These are phyloP conservation scores for Acipenser ruthenus DNA, from an alignment of 2,797 vertebrate genomes.

Conservation along the genomic window DNA sequence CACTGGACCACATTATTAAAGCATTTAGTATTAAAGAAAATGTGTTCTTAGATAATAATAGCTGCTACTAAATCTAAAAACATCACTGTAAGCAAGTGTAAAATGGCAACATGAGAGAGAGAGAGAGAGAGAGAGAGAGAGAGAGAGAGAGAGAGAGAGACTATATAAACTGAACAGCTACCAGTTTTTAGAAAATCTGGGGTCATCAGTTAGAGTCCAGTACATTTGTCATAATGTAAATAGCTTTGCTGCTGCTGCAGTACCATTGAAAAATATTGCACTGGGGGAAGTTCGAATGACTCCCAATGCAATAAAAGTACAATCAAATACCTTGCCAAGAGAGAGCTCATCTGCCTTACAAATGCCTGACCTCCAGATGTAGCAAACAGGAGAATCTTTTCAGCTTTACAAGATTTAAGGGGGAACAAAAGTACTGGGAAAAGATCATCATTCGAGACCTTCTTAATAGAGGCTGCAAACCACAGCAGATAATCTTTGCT, in stretches of 20 bases:
- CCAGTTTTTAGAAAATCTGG: too few relatives aligned
- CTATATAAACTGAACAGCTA: too few relatives aligned
- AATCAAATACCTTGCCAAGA: constrained; percentile 29
- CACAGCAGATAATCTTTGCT: constrained; percentile 31
- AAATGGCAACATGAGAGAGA: too few relatives aligned
- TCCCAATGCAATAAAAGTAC: not conserved
- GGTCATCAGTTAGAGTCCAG: not conserved
- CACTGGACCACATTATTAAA: too few relatives aligned
- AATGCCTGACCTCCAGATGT: constrained; percentile 19
- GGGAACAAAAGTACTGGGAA: constrained; percentile 22
- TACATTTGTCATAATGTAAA: not conserved
- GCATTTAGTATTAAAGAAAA: too few relatives aligned
- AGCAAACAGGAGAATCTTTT: constrained; percentile 27
- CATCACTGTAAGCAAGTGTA: too few relatives aligned
- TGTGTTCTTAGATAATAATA: too few relatives aligned
- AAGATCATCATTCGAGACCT: constrained; percentile 14
- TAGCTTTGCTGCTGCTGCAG: not conserved
- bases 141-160: too few relatives aligned
- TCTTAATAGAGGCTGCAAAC: constrained; percentile 15
- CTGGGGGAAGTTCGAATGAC: not conserved
- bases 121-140: too few relatives aligned
- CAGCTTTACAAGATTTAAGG: constrained; percentile 29
- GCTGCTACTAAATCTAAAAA: too few relatives aligned
- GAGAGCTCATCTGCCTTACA: constrained; percentile 26
- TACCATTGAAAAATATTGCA: not conserved